Conservation (phyloP, 2,888 invertebrate genomes). For the Cryptophagus acutangulus region DNA sequence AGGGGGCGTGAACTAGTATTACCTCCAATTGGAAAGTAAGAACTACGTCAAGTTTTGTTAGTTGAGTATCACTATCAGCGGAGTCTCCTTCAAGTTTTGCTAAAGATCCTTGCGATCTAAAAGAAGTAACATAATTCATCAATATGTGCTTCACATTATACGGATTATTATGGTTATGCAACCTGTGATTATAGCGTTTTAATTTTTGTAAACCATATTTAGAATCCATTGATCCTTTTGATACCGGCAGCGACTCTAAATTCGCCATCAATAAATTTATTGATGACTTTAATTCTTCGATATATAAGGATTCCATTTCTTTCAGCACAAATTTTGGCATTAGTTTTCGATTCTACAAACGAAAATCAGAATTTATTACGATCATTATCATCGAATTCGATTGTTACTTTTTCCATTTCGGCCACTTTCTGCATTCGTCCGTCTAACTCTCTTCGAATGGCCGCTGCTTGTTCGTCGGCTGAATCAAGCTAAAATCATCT, state of each 20-base stretch:
- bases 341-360: conserved; percentile 80
- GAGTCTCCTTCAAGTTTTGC: conserved; percentile 91
- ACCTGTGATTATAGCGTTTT: conserved; percentile 98
- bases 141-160: conserved; percentile 51
- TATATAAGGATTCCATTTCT: conserved; percentile 99
- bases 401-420: conserved; percentile 91
- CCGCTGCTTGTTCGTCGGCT: conserved; percentile 98
- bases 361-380: conserved; percentile 8
- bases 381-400: conserved; percentile 8
- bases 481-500: conserved; percentile 78
- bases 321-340: conserved; percentile 99
- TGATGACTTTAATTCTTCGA: conserved; percentile 96
- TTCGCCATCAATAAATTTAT: conserved; percentile 98
- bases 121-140: conserved; percentile 51
- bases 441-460: conserved; percentile 96
- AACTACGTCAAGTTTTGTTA: conserved; percentile 97
- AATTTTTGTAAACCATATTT: conserved; percentile 97
- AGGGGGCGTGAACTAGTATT: conserved; percentile 32
- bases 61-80: conserved; percentile 90
- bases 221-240: conserved; percentile 95
- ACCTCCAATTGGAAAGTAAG: conserved; percentile 95
- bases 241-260: conserved; percentile 96
- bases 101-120: conserved; percentile 85
- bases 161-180: conserved; percentile 53
- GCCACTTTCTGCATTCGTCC: conserved; percentile 95